Percentiles rank a stretch among this genome's conserved stretches.
Evolutionary conservation across 2,113 vertebrate genomes (phyloP).

Genomic region (Addax nasomaculatus): DNA sequence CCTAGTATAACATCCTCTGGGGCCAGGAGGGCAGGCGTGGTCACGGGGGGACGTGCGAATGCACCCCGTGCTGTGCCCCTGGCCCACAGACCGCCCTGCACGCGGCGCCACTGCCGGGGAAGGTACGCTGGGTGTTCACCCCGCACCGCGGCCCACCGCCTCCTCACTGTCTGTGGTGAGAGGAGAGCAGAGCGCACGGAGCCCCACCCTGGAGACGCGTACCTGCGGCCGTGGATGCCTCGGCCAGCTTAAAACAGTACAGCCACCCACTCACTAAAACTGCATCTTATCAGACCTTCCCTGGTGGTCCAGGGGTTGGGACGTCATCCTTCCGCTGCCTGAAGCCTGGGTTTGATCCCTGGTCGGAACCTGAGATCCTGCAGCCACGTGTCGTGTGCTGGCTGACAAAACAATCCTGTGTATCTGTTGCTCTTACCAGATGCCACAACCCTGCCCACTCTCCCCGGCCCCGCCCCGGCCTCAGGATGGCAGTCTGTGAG

Average conservation of each 20-base stretch:
- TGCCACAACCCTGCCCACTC: background rate
- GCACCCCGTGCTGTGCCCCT: background rate
- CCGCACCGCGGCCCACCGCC: rapidly evolving
- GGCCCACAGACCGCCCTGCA: background rate
- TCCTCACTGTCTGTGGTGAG: background rate
- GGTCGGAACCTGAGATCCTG: background rate
- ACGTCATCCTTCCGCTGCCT: background rate
- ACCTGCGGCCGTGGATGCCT: rapidly evolving
- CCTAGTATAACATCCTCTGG: too few species aligned
- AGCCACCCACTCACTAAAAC: background rate
- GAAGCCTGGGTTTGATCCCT: background rate
- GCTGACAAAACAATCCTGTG: background rate
- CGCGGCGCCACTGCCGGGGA: rapidly evolving
- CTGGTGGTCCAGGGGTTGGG: background rate
- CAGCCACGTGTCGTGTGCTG: rapidly evolving
- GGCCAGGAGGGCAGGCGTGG: background rate
- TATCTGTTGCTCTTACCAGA: background rate
- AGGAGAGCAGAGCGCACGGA: background rate
- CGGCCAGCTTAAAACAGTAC: background rate
- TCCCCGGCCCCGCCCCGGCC: background rate
- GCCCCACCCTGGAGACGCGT: rapidly evolving
- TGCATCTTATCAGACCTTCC: background rate
- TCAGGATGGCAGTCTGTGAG: background rate
- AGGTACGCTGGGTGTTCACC: background rate
- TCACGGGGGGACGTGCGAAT: rapidly evolving